Evolutionary conservation across 2,888 invertebrate genomes (phyloP).

Genomic region (Euplexia lucipara): DNA sequence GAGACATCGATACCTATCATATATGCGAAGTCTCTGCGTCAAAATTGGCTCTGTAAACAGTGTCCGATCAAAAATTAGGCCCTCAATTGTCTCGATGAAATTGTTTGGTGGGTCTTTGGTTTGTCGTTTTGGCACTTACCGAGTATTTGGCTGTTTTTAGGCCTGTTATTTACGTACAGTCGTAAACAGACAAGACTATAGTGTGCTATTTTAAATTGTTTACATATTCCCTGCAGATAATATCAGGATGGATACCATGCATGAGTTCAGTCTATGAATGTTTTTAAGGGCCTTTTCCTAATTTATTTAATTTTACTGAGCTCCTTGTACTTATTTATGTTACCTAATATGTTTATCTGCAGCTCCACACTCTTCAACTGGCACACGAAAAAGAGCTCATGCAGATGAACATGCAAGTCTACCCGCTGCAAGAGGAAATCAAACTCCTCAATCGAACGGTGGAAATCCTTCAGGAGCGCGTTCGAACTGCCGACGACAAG

Average conservation of each 20-base stretch:
- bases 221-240: not conserved
- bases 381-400: conserved; percentile 94
- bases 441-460: conserved; percentile 91
- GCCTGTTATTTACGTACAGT: not conserved
- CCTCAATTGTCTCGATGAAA: conserved; percentile 22
- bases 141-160: not conserved
- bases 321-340: not conserved
- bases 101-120: not conserved
- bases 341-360: conserved; percentile 69
- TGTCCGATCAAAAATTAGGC: conserved; percentile 26
- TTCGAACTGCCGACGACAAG: conserved; percentile 82
- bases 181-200: too few species aligned
- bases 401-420: conserved; percentile 92
- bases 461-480: conserved; percentile 85
- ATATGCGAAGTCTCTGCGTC: not conserved
- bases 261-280: too few species aligned
- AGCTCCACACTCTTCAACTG: conserved; percentile 94
- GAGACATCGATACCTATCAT: conserved; percentile 2
- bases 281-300: too few species aligned
- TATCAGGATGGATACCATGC: too few species aligned
- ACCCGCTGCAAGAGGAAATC: conserved; percentile 91
- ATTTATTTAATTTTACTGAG: not conserved
- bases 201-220: too few species aligned
- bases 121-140: not conserved
- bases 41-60: conserved; percentile 21